phyloP scores from a whole-genome alignment of 2,113 vertebrate species.

The Peucedramus taeniatus region DNA sequence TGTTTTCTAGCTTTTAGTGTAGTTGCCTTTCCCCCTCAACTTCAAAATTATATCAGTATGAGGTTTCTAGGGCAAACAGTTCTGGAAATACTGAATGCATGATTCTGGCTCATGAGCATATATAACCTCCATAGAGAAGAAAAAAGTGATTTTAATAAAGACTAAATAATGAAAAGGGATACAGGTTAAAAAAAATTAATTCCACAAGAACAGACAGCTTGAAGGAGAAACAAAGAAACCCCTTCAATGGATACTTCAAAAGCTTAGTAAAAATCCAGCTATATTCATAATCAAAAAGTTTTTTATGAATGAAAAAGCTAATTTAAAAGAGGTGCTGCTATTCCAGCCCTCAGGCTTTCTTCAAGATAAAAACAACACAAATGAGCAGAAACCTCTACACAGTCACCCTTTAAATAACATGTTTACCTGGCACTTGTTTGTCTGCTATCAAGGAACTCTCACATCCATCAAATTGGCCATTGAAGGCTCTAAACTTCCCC shows the following conservation, averaged over 20 bases:
- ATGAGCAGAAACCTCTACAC: neutral
- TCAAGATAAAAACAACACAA: conserved; percentile 24
- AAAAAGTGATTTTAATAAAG: conserved; percentile 36
- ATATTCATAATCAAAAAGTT: neutral
- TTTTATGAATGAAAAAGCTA: conserved; percentile 12
- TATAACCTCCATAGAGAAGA: neutral
- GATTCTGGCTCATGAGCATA: neutral
- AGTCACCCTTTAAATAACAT: neutral
- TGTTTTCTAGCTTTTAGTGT: neutral
- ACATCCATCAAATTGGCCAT: accelerated
- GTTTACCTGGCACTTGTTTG: neutral
- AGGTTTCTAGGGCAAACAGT: neutral
- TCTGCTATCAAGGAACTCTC: neutral
- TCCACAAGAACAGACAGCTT: neutral
- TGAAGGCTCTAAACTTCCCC: neutral
- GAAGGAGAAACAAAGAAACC: neutral
- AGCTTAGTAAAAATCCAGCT: neutral
- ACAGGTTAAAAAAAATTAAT: conserved; percentile 8
- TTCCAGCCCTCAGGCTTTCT: neutral
- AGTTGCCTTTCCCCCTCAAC: neutral
- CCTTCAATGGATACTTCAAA: conserved; percentile 6
- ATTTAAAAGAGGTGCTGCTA: neutral
- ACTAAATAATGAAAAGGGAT: conserved; percentile 13
- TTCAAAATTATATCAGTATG: conserved; percentile 50
- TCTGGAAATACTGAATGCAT: neutral